Evolutionary conservation across 2,797 vertebrate species (phyloP), one percentile per base, ranked within the genome.

Genomic region (Epinephelus awoara): DNA sequence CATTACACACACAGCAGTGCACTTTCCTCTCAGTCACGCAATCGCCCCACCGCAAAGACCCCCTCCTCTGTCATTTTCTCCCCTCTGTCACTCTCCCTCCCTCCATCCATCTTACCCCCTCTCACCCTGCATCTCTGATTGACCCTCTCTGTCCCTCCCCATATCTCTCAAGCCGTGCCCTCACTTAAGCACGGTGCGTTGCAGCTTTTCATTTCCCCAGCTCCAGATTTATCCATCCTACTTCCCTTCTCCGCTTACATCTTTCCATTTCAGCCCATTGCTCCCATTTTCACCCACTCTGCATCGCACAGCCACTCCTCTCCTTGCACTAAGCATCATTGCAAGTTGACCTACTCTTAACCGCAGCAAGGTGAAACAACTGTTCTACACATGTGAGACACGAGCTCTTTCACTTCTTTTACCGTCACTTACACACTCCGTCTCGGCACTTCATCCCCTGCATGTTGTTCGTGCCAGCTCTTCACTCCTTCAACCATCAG

Each of bases 21-120:
- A 92, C 94, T 93, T 89, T 91, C 70, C 90, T 86, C 90, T 91
- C 93, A 93, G 95, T 95, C 95, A 96, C 92, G 91, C 94, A 89
- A 95, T 84, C 84, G 75, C 79, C 87, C 86, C 87, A 67, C 87
- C 73, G 68, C 82, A 58, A 83, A 82, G 86, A 91, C 86, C 85
- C 80, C 80, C 69, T 73, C 80, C 76, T 59, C 75, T 74, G 89
- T 89, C 89, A 85, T 80, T 71, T 76, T 62, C 79, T 55, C 66
- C 73, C 79, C 83, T 76, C 73, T 84, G 80, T 88, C 89, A 80
- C 84, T 86, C 83, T 82, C 61, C 51, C 51, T 73, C 52, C 71
- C 49, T 77, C 76, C 80, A 81, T 79, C 85, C 82, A 70, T 85
- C 80, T 72, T 52, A 74, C 72, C 71, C 64, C 61, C 83, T 74